Evolutionary conservation across 92 coral and sea anemone genomes (phyloP).

Genomic region (Siderastrea radians): DNA sequence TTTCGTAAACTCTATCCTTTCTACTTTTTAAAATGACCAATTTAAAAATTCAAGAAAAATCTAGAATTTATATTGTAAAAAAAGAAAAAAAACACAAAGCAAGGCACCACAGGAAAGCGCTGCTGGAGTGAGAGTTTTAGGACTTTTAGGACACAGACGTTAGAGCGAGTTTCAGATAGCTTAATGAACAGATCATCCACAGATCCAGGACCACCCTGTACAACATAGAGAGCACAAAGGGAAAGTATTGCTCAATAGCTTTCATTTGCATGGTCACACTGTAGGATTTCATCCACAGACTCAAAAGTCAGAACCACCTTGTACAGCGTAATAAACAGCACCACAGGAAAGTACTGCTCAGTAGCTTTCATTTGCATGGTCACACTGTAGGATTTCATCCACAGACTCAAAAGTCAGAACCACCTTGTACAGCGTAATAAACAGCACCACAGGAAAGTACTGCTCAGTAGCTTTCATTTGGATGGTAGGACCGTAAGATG

Average conservation of each 20-base stretch:
- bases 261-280: not conserved
- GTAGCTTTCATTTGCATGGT: not conserved
- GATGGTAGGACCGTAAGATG: too few relatives aligned
- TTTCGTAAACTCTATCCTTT: not conserved
- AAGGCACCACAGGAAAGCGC: not conserved
- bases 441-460: too few relatives aligned
- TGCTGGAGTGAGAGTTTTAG: not conserved
- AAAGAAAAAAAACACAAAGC: not conserved
- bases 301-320: not conserved
- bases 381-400: too few relatives aligned
- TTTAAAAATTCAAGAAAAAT: not conserved
- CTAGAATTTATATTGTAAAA: not conserved
- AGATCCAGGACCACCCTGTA: not conserved
- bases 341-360: too few relatives aligned
- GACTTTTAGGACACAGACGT: too few relatives aligned
- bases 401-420: too few relatives aligned
- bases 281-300: not conserved
- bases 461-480: too few relatives aligned
- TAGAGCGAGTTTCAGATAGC: too few relatives aligned
- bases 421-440: too few relatives aligned
- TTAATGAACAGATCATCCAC: not conserved
- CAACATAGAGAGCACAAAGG: not conserved
- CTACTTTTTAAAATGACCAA: not conserved
- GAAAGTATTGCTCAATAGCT: not conserved
- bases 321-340: not conserved